These are phyloP conservation scores for Colossoma macropomum DNA, from an alignment of 2,113 vertebrate genomes.

Conservation along the genomic window DNA sequence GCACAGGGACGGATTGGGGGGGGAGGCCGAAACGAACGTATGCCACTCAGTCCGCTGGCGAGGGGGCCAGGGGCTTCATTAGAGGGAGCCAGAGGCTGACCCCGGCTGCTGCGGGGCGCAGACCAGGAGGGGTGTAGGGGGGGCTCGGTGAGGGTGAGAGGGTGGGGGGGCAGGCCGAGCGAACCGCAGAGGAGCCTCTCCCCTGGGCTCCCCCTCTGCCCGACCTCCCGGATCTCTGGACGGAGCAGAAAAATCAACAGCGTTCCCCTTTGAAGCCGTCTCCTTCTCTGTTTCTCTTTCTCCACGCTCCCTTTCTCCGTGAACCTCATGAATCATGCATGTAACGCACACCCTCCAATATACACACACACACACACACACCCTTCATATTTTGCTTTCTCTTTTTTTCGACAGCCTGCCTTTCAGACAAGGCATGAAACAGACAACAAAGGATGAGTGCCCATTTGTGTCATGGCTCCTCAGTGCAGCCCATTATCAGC, in stretches of 20 bases:
- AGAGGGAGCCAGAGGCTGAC: constrained; percentile 71
- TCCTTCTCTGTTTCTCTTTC: constrained; percentile 67
- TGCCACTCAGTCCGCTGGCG: constrained; percentile 59
- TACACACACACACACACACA: constrained; percentile 58
- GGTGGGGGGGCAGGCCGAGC: constrained; percentile 42
- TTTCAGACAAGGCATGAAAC: constrained; percentile 56
- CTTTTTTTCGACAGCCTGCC: constrained; percentile 38
- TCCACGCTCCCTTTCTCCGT: constrained; percentile 70
- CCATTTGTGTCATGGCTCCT: constrained; percentile 65
- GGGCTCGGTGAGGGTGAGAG: constrained; percentile 27
- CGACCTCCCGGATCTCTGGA: constrained; percentile 78
- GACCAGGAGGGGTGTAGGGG: constrained; percentile 48
- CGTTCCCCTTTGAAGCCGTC: constrained; percentile 77
- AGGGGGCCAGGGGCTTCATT: constrained; percentile 71
- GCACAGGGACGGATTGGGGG: constrained; percentile 27
- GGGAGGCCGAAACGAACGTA: constrained; percentile 49
- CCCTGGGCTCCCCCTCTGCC: constrained; percentile 70
- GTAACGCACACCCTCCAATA: constrained; percentile 65
- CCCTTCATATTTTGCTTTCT: constrained; percentile 31
- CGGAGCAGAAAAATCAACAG: constrained; percentile 76
- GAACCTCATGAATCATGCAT: constrained; percentile 84
- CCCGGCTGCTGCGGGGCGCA: constrained; percentile 71
- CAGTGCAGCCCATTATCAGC: constrained; percentile 68
- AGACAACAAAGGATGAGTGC: constrained; percentile 66
- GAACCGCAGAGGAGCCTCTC: constrained; percentile 59